These are phyloP conservation scores for Nipponacmea schrenckii DNA, from an alignment of 2,888 invertebrate genomes.

Conservation along the genomic window DNA sequence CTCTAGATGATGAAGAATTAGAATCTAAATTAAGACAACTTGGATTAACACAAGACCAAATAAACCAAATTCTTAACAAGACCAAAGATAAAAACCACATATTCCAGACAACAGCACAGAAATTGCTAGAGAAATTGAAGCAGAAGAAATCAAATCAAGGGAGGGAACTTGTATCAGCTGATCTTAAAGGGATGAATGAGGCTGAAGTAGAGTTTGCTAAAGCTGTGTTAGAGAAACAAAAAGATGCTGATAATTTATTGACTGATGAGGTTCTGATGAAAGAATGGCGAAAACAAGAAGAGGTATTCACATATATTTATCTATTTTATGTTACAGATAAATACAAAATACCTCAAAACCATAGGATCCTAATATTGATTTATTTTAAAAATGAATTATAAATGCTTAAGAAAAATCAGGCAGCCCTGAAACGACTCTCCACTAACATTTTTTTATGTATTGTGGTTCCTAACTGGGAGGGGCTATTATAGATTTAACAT, in stretches of 20 bases:
- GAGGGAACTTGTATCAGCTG: conserved; percentile 35
- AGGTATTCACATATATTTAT: conserved; percentile 38
- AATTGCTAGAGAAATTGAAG: conserved; percentile 41
- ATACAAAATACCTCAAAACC: not conserved
- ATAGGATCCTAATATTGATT: too few species aligned
- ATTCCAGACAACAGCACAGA: conserved; percentile 27
- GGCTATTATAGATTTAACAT: too few species aligned
- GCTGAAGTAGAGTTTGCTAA: conserved; percentile 46
- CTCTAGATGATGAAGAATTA: conserved; percentile 17
- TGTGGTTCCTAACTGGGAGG: too few species aligned
- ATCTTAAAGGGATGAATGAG: conserved; percentile 41
- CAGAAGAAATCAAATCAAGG: conserved; percentile 33
- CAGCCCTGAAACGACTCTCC: too few species aligned
- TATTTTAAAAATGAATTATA: too few species aligned
- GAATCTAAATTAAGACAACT: conserved; percentile 20
- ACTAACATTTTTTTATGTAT: too few species aligned
- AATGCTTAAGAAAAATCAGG: too few species aligned
- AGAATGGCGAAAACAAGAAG: conserved; percentile 46
- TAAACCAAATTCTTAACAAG: conserved; percentile 40
- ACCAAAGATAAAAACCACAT: conserved; percentile 36
- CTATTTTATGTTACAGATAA: not conserved
- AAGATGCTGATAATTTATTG: conserved; percentile 52
- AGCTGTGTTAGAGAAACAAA: conserved; percentile 44
- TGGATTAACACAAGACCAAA: conserved; percentile 39
- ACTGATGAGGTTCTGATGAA: conserved; percentile 55